These are phyloP conservation scores for Tiliqua scincoides DNA, from an alignment of 2,113 vertebrate genomes.

Conservation along the genomic window DNA sequence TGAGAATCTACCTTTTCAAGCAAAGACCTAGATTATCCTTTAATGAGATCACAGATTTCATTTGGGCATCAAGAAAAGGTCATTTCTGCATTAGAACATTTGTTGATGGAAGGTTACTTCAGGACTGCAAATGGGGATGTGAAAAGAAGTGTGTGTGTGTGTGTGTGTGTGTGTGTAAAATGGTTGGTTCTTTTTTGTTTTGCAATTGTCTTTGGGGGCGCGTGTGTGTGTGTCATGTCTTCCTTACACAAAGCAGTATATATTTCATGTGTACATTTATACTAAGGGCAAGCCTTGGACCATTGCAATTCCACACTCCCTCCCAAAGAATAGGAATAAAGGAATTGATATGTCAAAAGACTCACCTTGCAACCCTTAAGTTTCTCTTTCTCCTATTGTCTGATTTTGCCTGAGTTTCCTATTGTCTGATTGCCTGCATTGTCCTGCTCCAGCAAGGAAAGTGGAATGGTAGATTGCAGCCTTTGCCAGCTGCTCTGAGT, in stretches of 20 bases:
- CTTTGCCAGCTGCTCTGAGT: slow-evolving; percentile 48
- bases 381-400: slow-evolving; percentile 31
- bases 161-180: too few relatives aligned
- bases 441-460: slow-evolving; percentile 29
- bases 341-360: slow-evolving; percentile 25
- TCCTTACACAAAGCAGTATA: slow-evolving; percentile 12
- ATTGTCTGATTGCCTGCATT: slow-evolving; percentile 23
- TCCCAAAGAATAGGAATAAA: slow-evolving; percentile 48
- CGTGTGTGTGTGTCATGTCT: not conserved
- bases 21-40: slow-evolving; percentile 62
- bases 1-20: slow-evolving; percentile 50
- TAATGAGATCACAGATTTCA: slow-evolving; percentile 50
- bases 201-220: not conserved
- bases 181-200: not conserved
- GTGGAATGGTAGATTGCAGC: slow-evolving; percentile 51
- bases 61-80: slow-evolving; percentile 57
- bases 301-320: slow-evolving; percentile 32
- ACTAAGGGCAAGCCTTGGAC: slow-evolving; percentile 35
- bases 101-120: slow-evolving; percentile 49
- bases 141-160: too few relatives aligned
- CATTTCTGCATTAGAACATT: slow-evolving; percentile 32
- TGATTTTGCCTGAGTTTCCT: slow-evolving; percentile 50
- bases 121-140: not conserved
- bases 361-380: slow-evolving; percentile 40
- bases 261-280: not conserved